Percentiles rank a stretch among this genome's conserved stretches.
Conservation (phyloP, 1,140 invertebrate species). For the Drosophila erecta region DNA sequence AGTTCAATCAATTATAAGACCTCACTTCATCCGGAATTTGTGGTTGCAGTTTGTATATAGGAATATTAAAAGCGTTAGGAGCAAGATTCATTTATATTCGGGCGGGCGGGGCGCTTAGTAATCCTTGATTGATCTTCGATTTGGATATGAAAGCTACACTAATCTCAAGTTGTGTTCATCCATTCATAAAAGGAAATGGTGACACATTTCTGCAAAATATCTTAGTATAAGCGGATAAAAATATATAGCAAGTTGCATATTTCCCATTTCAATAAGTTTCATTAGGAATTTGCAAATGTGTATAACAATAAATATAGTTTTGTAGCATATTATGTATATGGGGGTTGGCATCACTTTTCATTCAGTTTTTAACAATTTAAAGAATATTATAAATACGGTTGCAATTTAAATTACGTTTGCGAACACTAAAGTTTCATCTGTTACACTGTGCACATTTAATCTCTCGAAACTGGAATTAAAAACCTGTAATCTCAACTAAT, state of each 20-base stretch:
- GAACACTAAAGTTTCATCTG: too few species aligned
- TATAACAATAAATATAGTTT: conserved; percentile 7
- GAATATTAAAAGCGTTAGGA: conserved; percentile 45
- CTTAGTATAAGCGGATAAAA: background rate
- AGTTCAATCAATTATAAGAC: background rate
- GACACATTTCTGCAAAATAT: background rate
- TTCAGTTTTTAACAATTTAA: background rate
- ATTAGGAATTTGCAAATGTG: background rate
- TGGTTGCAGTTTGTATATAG: conserved; percentile 30
- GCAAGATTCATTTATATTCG: conserved; percentile 20
- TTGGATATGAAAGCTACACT: background rate
- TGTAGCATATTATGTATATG: background rate
- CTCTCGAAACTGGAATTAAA: too few species aligned
- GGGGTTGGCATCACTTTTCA: background rate
- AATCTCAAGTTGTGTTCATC: conserved; percentile 3
- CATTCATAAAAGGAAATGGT: conserved; percentile 3
- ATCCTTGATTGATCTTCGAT: conserved; percentile 1
- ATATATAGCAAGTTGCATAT: background rate
- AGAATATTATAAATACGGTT: background rate
- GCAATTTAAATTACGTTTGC: background rate
- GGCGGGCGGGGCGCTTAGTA: background rate
- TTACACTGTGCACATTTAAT: conserved; percentile 3
- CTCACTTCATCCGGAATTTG: conserved; percentile 1
- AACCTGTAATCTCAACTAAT: too few species aligned
- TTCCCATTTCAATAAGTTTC: background rate